Evolutionary conservation across 2,797 vertebrate genomes (phyloP).

Genomic region (Diplodus sargus): DNA sequence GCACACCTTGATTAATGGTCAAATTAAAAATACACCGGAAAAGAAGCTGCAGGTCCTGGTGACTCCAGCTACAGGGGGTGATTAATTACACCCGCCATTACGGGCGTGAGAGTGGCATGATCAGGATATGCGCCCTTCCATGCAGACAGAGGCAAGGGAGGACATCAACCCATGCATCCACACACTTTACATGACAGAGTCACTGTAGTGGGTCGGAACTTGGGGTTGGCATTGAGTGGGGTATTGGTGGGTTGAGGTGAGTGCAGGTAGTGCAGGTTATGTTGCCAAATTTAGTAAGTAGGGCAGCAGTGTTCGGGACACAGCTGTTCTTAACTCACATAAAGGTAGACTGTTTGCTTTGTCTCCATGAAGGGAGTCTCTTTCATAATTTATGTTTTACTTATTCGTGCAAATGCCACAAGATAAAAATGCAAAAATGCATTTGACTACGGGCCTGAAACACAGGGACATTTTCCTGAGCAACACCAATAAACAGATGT

Average conservation of each 20-base stretch:
- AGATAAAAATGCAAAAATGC: conserved; percentile 5
- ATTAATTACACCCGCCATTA: conserved; percentile 87
- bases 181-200: conserved; percentile 14
- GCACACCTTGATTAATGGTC: conserved; percentile 92
- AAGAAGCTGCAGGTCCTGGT: conserved; percentile 83
- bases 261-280: neutral
- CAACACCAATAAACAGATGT: conserved; percentile 26
- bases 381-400: neutral
- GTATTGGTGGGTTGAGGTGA: conserved; percentile 1
- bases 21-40: conserved; percentile 90
- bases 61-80: conserved; percentile 78
- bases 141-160: conserved; percentile 14
- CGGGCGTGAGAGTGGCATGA: conserved; percentile 77
- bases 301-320: conserved; percentile 41
- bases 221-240: neutral
- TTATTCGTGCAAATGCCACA: conserved; percentile 19
- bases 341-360: conserved; percentile 10
- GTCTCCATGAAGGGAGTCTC: conserved; percentile 11
- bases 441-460: conserved; percentile 12
- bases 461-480: neutral
- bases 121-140: conserved; percentile 68
- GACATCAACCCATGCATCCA: conserved; percentile 33
- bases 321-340: conserved; percentile 13
- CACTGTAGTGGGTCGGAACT: conserved; percentile 7
- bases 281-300: conserved; percentile 56